A percentile compares a stretch with the other conserved stretches of the same genome.
Conservation (phyloP, 2,113 vertebrate species). For the Myotis yumanensis region DNA sequence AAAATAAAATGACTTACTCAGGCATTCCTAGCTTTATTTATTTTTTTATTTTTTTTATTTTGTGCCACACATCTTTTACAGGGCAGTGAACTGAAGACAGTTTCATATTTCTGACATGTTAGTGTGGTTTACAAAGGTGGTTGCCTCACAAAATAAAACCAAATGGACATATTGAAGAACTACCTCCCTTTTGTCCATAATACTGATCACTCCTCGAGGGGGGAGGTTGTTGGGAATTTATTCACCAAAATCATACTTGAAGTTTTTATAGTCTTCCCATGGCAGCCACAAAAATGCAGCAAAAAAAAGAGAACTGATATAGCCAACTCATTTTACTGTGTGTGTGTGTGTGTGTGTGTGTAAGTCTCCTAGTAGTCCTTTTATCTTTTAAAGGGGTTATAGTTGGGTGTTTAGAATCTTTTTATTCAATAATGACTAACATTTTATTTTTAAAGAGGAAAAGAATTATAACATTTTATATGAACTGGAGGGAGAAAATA, state of each 20-base stretch:
- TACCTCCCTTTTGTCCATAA: slow-evolving; percentile 18
- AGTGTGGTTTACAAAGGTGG: slow-evolving; percentile 69
- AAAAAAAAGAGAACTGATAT: background rate
- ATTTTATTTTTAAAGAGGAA: background rate
- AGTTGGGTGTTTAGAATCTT: background rate
- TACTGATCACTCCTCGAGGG: slow-evolving; percentile 57
- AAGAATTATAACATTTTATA: background rate
- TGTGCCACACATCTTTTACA: slow-evolving; percentile 76
- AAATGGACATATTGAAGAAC: slow-evolving; percentile 73
- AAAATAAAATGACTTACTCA: slow-evolving; percentile 85
- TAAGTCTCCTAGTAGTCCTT: accelerated
- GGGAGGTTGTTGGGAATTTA: background rate
- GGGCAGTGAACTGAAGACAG: slow-evolving; percentile 74
- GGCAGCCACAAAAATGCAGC: background rate
- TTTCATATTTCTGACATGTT: slow-evolving; percentile 78
- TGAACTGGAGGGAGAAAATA: background rate
- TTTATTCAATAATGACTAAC: too few species aligned
- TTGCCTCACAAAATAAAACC: slow-evolving; percentile 67
- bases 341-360: background rate
- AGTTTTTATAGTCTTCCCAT: slow-evolving; percentile 55
- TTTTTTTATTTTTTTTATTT: slow-evolving; percentile 53
- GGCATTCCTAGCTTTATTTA: slow-evolving; percentile 80
- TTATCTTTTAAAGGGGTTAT: background rate
- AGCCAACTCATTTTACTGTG: background rate
- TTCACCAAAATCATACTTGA: slow-evolving; percentile 53